These are phyloP conservation scores for Halictus rubicundus DNA, from an alignment of 1,140 invertebrate species.

Conservation along the genomic window DNA sequence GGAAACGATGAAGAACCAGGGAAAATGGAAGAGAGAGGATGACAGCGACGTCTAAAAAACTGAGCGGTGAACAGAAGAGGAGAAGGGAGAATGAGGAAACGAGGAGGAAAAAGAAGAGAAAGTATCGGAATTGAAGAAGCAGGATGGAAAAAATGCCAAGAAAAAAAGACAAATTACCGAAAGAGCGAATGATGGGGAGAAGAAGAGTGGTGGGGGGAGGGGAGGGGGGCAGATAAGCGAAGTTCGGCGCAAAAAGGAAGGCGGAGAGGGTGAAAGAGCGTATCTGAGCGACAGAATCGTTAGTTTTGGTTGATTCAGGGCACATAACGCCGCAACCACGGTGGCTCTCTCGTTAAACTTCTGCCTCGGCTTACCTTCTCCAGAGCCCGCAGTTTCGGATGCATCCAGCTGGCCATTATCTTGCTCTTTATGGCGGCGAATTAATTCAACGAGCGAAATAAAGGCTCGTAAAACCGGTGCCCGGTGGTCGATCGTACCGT, in stretches of 20 bases:
- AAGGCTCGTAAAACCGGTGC: constrained; percentile 53
- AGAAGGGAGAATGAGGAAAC: neutral
- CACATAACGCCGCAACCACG: constrained; percentile 3
- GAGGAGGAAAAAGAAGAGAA: neutral
- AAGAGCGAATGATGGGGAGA: neutral
- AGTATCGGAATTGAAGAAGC: neutral
- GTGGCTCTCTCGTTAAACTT: constrained; percentile 39
- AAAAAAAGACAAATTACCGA: no score
- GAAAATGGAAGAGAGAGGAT: no score
- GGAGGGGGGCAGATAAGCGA: no score
- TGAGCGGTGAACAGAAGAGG: neutral
- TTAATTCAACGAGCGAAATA: constrained; percentile 55
- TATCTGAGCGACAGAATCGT: constrained; percentile 31
- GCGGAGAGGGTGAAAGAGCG: neutral
- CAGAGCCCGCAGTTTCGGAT: constrained; percentile 28
- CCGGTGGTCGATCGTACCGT: constrained; percentile 47
- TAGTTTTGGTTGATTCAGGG: constrained; percentile 24
- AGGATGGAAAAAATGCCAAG: neutral
- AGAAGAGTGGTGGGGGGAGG: no score
- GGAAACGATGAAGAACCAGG: no score
- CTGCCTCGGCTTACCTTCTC: constrained; percentile 34
- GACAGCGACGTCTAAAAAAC: no score
- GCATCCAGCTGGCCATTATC: constrained; percentile 44
- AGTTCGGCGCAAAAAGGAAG: neutral
- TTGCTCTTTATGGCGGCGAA: constrained; percentile 49